phyloP scores from a whole-genome alignment of 2,888 invertebrate species.

The Muschampia plurimacula region DNA sequence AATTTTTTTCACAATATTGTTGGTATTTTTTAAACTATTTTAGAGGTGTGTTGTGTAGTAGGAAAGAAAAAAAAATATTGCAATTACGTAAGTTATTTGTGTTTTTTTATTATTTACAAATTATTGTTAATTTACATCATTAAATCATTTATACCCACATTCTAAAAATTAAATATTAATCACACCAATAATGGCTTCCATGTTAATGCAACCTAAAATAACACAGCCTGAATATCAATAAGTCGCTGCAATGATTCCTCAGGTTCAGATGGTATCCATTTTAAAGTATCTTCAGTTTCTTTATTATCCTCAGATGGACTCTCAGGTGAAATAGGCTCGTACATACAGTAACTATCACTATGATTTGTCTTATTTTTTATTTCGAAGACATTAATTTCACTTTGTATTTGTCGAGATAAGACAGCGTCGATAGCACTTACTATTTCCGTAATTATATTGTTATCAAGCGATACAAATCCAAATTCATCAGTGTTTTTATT shows the following conservation, averaged over 20 bases:
- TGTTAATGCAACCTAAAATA: slow-evolving; percentile 6
- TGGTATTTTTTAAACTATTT: no score
- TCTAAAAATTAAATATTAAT: neutral
- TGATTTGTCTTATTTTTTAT: slow-evolving; percentile 25
- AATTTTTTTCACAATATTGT: no score
- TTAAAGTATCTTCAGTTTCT: slow-evolving; percentile 24
- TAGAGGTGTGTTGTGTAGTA: no score
- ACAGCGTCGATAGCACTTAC: slow-evolving; percentile 55
- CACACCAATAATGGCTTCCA: neutral
- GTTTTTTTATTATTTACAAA: no score
- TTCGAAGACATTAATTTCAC: slow-evolving; percentile 31
- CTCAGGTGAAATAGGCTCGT: slow-evolving; percentile 70
- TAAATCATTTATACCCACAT: no score
- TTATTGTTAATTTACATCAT: no score
- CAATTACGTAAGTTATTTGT: no score
- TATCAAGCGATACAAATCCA: slow-evolving; percentile 63
- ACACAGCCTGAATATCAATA: slow-evolving; percentile 40
- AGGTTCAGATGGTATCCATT: slow-evolving; percentile 39
- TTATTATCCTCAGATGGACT: slow-evolving; percentile 48
- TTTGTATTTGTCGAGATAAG: slow-evolving; percentile 45
- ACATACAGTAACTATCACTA: slow-evolving; percentile 44
- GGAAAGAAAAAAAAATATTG: no score
- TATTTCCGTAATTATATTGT: slow-evolving; percentile 55
- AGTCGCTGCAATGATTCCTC: slow-evolving; percentile 40
- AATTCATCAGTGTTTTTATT: slow-evolving; percentile 56